Evolutionary conservation across 2,888 invertebrate species (phyloP).

Genomic region (Sarcophaga caerulescens): DNA sequence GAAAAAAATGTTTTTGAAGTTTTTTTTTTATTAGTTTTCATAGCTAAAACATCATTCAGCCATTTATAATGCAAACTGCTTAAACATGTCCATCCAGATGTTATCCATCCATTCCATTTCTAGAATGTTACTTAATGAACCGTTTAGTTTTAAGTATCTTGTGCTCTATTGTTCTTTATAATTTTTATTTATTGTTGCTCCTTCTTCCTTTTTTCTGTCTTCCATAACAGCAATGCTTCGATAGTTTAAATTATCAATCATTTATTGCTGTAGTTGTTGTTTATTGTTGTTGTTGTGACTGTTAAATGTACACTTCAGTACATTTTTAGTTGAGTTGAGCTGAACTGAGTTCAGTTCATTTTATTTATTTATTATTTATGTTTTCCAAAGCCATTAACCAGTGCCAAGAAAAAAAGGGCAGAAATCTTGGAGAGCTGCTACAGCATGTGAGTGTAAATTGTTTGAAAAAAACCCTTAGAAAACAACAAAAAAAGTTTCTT

Average conservation of each 20-base stretch:
- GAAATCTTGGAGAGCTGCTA: no score
- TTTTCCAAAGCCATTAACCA: background rate
- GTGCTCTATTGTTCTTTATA: constrained; percentile 10
- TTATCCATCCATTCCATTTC: background rate
- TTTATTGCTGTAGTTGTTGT: background rate
- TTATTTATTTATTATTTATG: constrained; percentile 49
- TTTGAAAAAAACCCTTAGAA: background rate
- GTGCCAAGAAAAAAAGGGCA: background rate
- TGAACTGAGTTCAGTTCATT: background rate
- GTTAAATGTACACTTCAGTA: constrained; percentile 43
- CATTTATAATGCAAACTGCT: background rate
- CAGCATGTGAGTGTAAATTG: background rate
- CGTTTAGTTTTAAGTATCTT: constrained; percentile 31
- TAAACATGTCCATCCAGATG: background rate
- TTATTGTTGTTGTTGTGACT: background rate
- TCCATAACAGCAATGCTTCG: background rate
- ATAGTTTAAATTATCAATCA: constrained; percentile 52
- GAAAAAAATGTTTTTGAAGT: no score
- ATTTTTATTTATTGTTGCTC: constrained; percentile 3
- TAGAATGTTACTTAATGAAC: constrained; percentile 29
- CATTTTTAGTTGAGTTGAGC: background rate
- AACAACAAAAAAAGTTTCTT: constrained; percentile 9
- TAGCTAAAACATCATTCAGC: no score
- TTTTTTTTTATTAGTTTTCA: no score
- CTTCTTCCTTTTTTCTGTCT: background rate